phyloP scores from a whole-genome alignment of 2,888 invertebrate species.

The Andrena chrysosceles region DNA sequence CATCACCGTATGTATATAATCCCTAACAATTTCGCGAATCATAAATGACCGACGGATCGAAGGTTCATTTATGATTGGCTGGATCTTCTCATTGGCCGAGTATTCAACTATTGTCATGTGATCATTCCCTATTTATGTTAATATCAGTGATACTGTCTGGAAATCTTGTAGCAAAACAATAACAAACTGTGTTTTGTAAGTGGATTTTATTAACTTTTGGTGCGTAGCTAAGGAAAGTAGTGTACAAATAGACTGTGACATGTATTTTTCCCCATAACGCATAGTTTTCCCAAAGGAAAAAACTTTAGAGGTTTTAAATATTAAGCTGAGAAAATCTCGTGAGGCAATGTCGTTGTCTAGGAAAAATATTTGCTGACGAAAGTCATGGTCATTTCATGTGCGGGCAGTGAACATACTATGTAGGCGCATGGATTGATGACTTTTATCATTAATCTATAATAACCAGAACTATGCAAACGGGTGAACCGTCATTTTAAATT shows the following conservation, averaged over 20 bases:
- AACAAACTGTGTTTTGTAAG: slow-evolving; percentile 72
- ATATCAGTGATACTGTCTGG: slow-evolving; percentile 75
- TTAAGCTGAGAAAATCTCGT: slow-evolving; percentile 47
- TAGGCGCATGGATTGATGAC: slow-evolving; percentile 55
- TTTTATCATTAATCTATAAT: slow-evolving; percentile 22
- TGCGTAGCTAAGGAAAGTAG: slow-evolving; percentile 10
- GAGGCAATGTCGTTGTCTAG: slow-evolving; percentile 60
- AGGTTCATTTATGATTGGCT: slow-evolving; percentile 66
- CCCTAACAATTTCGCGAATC: slow-evolving; percentile 39
- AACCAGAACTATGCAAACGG: slow-evolving; percentile 39
- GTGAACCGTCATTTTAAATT: slow-evolving; percentile 16
- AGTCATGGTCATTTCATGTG: slow-evolving; percentile 77
- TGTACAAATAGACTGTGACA: slow-evolving; percentile 3
- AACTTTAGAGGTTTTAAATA: slow-evolving; percentile 4
- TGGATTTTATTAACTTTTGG: slow-evolving; percentile 35
- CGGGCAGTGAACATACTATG: slow-evolving; percentile 71
- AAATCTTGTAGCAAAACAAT: slow-evolving; percentile 80
- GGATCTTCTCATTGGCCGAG: slow-evolving; percentile 74
- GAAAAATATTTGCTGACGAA: slow-evolving; percentile 74
- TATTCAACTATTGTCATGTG: slow-evolving; percentile 77
- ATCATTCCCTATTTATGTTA: slow-evolving; percentile 79
- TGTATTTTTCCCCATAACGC: not conserved
- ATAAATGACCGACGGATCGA: slow-evolving; percentile 31
- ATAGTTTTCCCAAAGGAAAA: not conserved
- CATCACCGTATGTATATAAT: not conserved